Conservation (phyloP, 2,888 invertebrate genomes). For the Agriopis marginaria region DNA sequence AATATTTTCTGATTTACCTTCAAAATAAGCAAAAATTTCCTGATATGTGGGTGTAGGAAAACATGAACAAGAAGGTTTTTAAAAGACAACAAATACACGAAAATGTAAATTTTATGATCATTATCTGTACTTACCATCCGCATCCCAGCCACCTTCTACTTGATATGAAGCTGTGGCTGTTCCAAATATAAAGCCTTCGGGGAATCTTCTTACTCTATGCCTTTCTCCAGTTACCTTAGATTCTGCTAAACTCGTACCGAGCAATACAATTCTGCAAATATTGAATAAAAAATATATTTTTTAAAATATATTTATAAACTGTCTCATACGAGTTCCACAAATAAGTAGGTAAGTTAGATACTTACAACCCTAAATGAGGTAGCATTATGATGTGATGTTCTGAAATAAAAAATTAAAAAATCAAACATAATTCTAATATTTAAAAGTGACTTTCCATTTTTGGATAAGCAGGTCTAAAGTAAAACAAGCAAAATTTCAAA, state of each 20-base stretch:
- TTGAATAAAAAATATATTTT: not conserved
- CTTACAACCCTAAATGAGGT: slow-evolving; percentile 26
- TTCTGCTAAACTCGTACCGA: slow-evolving; percentile 16
- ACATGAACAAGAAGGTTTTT: too few species aligned
- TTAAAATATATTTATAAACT: not conserved
- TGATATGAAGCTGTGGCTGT: slow-evolving; percentile 78
- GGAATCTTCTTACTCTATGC: slow-evolving; percentile 52
- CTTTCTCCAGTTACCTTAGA: slow-evolving; percentile 52
- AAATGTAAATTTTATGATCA: not conserved
- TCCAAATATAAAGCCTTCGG: slow-evolving; percentile 59
- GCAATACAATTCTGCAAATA: slow-evolving; percentile 32
- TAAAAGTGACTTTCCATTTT: too few species aligned
- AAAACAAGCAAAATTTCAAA: not conserved
- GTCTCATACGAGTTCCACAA: too few species aligned
- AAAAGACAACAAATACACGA: not conserved
- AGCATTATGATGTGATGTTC: slow-evolving; percentile 19
- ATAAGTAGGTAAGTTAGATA: not conserved
- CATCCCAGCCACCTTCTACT: slow-evolving; percentile 83
- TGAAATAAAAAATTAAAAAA: slow-evolving; percentile 5
- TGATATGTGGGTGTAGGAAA: too few species aligned
- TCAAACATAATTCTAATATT: not conserved
- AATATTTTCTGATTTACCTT: slow-evolving; percentile 85
- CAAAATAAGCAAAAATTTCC: slow-evolving; percentile 23
- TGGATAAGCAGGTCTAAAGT: not conserved
- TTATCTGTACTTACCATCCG: slow-evolving; percentile 64